Percentiles rank a stretch among this genome's conserved stretches.
Evolutionary conservation across 1,140 invertebrate genomes (phyloP).

Genomic region (Uloborus diversus): DNA sequence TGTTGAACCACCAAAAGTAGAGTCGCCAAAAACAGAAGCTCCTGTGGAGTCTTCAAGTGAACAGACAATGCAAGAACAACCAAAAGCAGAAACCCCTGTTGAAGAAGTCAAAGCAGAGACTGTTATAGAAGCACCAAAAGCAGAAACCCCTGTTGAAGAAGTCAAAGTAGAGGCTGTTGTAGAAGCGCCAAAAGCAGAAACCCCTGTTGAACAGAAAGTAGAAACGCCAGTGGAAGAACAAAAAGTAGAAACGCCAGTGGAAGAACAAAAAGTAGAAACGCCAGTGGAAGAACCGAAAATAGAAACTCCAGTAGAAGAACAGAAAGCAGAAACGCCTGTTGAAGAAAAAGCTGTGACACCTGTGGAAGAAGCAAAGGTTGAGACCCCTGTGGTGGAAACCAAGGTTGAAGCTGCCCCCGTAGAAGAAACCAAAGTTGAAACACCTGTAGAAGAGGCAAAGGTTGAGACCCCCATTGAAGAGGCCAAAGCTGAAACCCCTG

Average conservation of each 20-base stretch:
- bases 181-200: neutral
- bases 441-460: neutral
- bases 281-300: neutral
- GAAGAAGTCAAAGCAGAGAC: neutral
- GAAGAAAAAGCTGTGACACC: too few relatives aligned
- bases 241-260: neutral
- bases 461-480: neutral
- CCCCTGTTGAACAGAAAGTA: neutral
- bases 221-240: neutral
- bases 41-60: too few relatives aligned
- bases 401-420: neutral
- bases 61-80: too few relatives aligned
- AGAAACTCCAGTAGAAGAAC: neutral
- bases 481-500: neutral
- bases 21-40: too few relatives aligned
- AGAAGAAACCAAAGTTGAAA: neutral
- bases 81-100: neutral
- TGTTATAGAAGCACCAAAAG: neutral
- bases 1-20: neutral
- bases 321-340: neutral
- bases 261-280: slow-evolving; percentile 6
- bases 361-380: neutral
- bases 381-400: neutral
- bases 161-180: neutral
- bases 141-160: neutral